These are phyloP conservation scores for Scartelaos histophorus DNA, from an alignment of 2,113 vertebrate species.

Conservation along the genomic window DNA sequence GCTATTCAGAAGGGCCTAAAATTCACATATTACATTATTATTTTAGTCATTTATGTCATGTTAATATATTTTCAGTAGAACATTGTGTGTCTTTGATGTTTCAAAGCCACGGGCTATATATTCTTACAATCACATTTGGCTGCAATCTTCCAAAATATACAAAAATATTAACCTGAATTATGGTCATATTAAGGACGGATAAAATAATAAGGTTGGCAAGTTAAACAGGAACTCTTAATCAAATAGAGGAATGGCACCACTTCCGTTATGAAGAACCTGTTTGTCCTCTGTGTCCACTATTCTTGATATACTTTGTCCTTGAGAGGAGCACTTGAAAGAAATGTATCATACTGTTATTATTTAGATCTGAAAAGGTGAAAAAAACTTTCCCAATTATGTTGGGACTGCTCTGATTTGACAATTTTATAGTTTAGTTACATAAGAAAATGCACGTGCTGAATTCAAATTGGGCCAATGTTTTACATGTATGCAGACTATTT, in stretches of 20 bases:
- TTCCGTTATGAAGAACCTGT: constrained; percentile 35
- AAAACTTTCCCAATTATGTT: too few species aligned
- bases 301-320: neutral
- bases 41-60: neutral
- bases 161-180: neutral
- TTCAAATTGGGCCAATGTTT: neutral
- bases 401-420: neutral
- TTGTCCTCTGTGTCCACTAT: constrained; percentile 26
- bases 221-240: constrained; percentile 46
- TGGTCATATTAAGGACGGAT: constrained; percentile 9
- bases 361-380: neutral
- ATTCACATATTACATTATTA: neutral
- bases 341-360: neutral
- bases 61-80: neutral
- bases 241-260: constrained; percentile 28
- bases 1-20: neutral
- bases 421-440: neutral
- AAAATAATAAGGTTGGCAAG: constrained; percentile 37
- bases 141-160: neutral
- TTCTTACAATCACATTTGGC: constrained; percentile 3
- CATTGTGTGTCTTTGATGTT: neutral
- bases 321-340: neutral
- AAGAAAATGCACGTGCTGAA: neutral
- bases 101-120: neutral
- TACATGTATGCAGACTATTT: neutral